Conservation (phyloP, 2,888 invertebrate genomes). For the Odontothrips loti region DNA sequence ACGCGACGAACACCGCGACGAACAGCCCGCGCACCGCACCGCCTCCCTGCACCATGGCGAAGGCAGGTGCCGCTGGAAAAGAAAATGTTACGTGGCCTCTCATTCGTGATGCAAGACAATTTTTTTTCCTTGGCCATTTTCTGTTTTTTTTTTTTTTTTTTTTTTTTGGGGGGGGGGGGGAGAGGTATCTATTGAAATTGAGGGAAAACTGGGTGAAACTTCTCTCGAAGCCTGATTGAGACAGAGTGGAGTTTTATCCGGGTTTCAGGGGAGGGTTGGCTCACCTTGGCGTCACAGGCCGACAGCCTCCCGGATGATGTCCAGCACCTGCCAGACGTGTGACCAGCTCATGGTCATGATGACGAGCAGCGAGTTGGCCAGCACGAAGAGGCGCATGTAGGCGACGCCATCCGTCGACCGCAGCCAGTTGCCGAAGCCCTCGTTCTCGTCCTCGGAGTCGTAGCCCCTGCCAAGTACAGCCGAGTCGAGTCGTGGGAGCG, state of each 20-base stretch:
- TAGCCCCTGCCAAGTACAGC: neutral
- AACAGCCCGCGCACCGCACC: neutral
- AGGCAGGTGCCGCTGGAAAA: neutral
- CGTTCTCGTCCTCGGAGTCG: conserved; percentile 37
- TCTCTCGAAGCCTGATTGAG: no score
- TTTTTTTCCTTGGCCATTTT: no score
- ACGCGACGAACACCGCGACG: neutral
- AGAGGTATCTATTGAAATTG: no score
- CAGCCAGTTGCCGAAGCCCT: conserved; percentile 41
- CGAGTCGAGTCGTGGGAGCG: neutral
- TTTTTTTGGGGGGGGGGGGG: no score
- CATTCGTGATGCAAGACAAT: no score
- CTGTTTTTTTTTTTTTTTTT: no score
- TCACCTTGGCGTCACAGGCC: neutral
- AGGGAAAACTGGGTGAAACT: no score
- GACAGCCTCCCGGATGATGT: conserved; percentile 42
- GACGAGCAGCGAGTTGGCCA: conserved; percentile 68
- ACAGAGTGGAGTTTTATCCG: no score
- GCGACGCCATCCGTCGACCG: conserved; percentile 61
- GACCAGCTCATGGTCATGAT: conserved; percentile 71
- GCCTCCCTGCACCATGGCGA: neutral
- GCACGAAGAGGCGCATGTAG: conserved; percentile 75
- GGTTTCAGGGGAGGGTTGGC: no score
- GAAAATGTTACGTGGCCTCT: no score
- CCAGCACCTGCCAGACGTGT: conserved; percentile 58